Percentiles rank a stretch among this genome's conserved stretches.
These are phyloP conservation scores for Dasyurus viverrinus DNA, from an alignment of 2,113 vertebrate genomes.

Conservation along the genomic window DNA sequence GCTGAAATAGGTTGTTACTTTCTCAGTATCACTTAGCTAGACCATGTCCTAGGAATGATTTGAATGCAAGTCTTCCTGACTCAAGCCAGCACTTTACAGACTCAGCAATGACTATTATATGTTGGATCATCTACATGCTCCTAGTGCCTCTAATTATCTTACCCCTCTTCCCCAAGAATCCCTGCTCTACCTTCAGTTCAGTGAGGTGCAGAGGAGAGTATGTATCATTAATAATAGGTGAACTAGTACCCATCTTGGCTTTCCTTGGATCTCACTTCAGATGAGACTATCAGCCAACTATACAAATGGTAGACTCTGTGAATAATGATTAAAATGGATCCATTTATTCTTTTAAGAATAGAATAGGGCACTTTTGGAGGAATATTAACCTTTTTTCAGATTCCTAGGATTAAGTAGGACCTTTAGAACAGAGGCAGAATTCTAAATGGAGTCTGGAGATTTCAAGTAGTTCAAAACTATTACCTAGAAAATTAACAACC, in stretches of 20 bases:
- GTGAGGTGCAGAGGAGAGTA: background rate
- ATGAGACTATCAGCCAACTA: background rate
- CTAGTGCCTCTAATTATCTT: background rate
- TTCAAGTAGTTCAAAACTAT: background rate
- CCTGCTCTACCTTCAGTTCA: background rate
- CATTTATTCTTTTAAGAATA: slow-evolving; percentile 1
- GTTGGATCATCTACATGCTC: background rate
- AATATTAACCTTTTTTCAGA: slow-evolving; percentile 48
- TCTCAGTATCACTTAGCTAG: background rate
- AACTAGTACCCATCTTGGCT: background rate
- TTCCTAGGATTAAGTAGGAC: background rate
- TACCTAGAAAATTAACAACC: background rate
- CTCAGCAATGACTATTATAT: background rate
- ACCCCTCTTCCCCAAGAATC: background rate
- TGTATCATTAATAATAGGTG: background rate
- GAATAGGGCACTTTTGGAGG: slow-evolving; percentile 51
- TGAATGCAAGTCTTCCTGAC: background rate
- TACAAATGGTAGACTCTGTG: background rate
- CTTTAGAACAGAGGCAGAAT: background rate
- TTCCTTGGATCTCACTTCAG: background rate
- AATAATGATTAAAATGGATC: background rate
- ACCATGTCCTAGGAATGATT: background rate
- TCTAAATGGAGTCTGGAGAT: background rate
- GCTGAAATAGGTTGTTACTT: background rate
- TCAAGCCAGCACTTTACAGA: background rate